Conservation (phyloP, 1,140 invertebrate genomes). For the Polypedilum vanderplanki region DNA sequence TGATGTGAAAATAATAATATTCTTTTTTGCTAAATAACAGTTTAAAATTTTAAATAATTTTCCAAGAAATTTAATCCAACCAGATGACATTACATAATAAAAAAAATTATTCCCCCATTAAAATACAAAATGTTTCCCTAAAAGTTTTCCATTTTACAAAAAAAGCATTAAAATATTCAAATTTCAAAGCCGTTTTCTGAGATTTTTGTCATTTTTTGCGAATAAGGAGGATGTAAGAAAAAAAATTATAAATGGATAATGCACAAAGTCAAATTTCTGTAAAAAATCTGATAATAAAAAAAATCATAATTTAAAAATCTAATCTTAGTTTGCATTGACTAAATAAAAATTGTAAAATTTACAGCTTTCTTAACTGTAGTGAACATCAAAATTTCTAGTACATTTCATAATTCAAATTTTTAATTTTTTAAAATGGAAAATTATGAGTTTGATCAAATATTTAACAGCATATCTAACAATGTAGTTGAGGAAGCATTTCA, state of each 20-base stretch:
- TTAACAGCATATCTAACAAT: no score
- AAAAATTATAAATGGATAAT: constrained; percentile 17
- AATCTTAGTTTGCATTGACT: not conserved
- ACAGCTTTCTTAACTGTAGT: no score
- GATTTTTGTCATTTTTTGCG: constrained; percentile 18
- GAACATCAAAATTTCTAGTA: no score
- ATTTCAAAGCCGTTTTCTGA: not conserved
- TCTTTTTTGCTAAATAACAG: not conserved
- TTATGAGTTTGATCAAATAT: no score
- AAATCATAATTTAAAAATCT: constrained; percentile 1
- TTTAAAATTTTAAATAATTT: not conserved
- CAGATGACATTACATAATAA: not conserved
- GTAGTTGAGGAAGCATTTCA: not conserved
- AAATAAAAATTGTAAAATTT: no score
- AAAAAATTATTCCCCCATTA: no score
- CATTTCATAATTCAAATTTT: no score
- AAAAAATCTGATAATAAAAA: constrained; percentile 13
- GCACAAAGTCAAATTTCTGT: constrained; percentile 17
- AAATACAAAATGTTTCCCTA: not conserved
- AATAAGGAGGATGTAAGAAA: not conserved
- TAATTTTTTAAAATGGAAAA: no score
- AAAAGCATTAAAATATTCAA: not conserved
- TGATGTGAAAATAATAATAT: no score
- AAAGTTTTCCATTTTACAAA: constrained; percentile 14
- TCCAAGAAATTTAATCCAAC: not conserved